Conservation (phyloP, 2,888 invertebrate genomes). For the Spialia ferax region DNA sequence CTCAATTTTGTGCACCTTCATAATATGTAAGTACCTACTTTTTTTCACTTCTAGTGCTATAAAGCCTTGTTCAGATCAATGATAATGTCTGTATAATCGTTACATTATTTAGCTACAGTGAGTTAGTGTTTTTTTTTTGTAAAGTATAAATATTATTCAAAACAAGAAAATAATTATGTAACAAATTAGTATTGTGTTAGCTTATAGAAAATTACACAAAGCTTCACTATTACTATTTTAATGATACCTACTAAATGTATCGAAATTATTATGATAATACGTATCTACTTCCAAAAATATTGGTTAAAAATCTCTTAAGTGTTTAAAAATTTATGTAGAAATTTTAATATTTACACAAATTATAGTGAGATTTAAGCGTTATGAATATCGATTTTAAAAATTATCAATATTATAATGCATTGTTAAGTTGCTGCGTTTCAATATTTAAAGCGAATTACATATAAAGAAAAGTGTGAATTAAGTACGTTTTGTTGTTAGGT, state of each 20-base stretch:
- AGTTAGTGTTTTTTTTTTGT: neutral
- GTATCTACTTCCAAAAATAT: conserved; percentile 10
- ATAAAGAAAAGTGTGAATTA: no score
- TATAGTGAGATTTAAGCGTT: conserved; percentile 47
- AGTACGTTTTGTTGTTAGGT: conserved; percentile 56
- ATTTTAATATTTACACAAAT: conserved; percentile 45
- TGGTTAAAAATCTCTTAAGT: neutral
- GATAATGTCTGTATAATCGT: neutral
- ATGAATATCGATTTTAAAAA: conserved; percentile 10
- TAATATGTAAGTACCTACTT: neutral
- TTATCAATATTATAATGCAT: neutral
- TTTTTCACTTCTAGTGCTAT: conserved; percentile 12
- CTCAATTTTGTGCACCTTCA: neutral
- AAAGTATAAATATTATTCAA: neutral
- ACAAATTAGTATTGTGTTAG: neutral
- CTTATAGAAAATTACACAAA: neutral
- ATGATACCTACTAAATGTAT: neutral
- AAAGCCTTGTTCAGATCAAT: conserved; percentile 9
- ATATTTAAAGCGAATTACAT: neutral
- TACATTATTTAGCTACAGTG: neutral
- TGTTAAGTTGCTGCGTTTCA: conserved; percentile 5
- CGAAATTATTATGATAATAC: neutral
- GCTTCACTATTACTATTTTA: neutral
- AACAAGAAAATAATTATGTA: neutral
- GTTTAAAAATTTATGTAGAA: conserved; percentile 37